phyloP scores from a whole-genome alignment of 2,888 invertebrate genomes.

The Trachelus tabidus region DNA sequence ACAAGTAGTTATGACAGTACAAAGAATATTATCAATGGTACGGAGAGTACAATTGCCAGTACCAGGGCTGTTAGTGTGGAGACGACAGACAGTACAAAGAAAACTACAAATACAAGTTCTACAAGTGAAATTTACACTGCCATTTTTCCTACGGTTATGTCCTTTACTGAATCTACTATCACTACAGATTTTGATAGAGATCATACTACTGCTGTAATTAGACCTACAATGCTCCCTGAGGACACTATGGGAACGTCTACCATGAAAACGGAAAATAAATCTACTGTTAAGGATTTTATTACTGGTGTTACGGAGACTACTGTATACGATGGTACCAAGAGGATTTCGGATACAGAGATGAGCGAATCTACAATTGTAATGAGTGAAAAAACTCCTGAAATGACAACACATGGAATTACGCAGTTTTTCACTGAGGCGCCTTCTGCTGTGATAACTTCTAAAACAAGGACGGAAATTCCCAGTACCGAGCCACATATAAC shows the following conservation, averaged over 20 bases:
- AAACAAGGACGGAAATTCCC: neutral
- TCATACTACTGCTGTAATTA: neutral
- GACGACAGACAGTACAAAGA: constrained; percentile 14
- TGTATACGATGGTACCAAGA: neutral
- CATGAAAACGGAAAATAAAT: neutral
- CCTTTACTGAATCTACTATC: neutral
- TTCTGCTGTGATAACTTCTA: neutral
- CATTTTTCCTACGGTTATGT: constrained; percentile 22
- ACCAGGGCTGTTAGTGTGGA: neutral
- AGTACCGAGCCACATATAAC: neutral
- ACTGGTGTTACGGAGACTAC: neutral
- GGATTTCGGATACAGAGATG: constrained; percentile 14
- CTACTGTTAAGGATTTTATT: neutral
- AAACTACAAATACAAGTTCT: constrained; percentile 32
- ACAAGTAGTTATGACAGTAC: neutral
- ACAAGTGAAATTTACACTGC: constrained; percentile 47
- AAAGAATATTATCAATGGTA: neutral
- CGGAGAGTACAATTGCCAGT: neutral
- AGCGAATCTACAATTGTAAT: constrained; percentile 27
- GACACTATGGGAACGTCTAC: neutral
- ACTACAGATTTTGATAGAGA: constrained; percentile 4
- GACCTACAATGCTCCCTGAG: neutral
- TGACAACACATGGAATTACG: neutral
- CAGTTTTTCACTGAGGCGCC: neutral
- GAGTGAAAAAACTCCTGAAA: constrained; percentile 16